Evolutionary conservation across 2,113 vertebrate genomes (phyloP).

Genomic region (Paracanthobrama guichenoti): DNA sequence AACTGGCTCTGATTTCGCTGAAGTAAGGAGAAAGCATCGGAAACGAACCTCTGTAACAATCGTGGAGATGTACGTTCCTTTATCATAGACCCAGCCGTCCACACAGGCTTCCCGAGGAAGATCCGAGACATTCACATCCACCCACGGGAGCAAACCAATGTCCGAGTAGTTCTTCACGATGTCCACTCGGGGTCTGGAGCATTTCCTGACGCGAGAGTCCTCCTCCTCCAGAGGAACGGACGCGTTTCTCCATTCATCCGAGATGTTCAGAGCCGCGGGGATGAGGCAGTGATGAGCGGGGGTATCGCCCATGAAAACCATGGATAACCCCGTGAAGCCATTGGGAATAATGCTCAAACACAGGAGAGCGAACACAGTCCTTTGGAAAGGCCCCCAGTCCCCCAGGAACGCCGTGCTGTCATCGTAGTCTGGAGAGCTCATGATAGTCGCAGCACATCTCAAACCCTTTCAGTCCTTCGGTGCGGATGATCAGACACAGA

Average conservation of each 20-base stretch:
- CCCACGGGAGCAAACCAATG: conserved; percentile 60
- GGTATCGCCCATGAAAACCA: conserved; percentile 80
- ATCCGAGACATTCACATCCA: conserved; percentile 68
- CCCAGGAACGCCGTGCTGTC: conserved; percentile 71
- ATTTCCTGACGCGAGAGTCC: conserved; percentile 57
- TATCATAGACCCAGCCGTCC: conserved; percentile 78
- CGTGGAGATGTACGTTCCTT: conserved; percentile 68
- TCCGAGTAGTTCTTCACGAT: conserved; percentile 64
- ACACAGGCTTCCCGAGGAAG: conserved; percentile 67
- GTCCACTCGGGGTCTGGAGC: conserved; percentile 66
- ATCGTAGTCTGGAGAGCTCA: conserved; percentile 76
- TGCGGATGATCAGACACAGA: no score
- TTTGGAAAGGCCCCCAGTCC: conserved; percentile 81
- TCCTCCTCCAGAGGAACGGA: conserved; percentile 72
- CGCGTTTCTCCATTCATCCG: conserved; percentile 80
- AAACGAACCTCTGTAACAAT: conserved; percentile 72
- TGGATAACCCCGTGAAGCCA: conserved; percentile 74
- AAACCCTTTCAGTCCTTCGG: no score
- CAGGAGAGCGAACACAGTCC: conserved; percentile 77
- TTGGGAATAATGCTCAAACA: conserved; percentile 82
- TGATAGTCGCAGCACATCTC: neutral
- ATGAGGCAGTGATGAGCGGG: conserved; percentile 83
- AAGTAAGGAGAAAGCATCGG: neutral
- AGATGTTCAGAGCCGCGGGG: conserved; percentile 80
- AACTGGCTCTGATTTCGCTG: neutral